Conservation (phyloP, 2,888 invertebrate genomes). For the Parasteatoda lunata region DNA sequence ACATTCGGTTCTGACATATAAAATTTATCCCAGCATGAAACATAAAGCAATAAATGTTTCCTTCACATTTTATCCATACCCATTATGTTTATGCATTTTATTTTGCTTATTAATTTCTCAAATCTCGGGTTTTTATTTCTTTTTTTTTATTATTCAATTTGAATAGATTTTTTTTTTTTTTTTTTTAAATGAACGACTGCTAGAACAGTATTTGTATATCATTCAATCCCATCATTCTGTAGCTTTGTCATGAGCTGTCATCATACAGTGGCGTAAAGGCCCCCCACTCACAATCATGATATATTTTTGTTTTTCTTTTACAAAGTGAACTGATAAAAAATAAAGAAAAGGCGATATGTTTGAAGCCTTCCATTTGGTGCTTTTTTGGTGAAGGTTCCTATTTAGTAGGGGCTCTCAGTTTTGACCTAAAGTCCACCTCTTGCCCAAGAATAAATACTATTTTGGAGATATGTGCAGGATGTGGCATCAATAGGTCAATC, state of each 20-base stretch:
- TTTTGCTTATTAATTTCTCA: no score
- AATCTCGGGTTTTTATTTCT: no score
- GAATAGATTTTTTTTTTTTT: no score
- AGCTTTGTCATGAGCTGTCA: not conserved
- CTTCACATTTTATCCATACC: no score
- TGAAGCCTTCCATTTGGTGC: slow-evolving; percentile 63
- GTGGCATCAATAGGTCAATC: not conserved
- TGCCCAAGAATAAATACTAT: slow-evolving; percentile 45
- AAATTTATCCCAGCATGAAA: no score
- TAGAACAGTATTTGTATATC: no score
- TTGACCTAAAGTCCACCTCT: not conserved
- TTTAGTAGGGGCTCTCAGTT: slow-evolving; percentile 20
- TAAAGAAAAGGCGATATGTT: slow-evolving; percentile 49
- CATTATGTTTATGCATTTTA: no score
- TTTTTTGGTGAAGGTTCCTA: slow-evolving; percentile 69
- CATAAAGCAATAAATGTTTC: no score
- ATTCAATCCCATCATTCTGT: no score
- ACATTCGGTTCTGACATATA: no score
- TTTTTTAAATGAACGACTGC: no score
- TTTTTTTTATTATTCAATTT: no score
- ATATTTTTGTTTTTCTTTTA: not conserved
- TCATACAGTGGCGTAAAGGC: not conserved
- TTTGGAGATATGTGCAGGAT: slow-evolving; percentile 40
- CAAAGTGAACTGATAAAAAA: not conserved
- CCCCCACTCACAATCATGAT: not conserved